These are phyloP conservation scores for Seriola quinqueradiata DNA, from an alignment of 2,113 vertebrate genomes.

Conservation along the genomic window DNA sequence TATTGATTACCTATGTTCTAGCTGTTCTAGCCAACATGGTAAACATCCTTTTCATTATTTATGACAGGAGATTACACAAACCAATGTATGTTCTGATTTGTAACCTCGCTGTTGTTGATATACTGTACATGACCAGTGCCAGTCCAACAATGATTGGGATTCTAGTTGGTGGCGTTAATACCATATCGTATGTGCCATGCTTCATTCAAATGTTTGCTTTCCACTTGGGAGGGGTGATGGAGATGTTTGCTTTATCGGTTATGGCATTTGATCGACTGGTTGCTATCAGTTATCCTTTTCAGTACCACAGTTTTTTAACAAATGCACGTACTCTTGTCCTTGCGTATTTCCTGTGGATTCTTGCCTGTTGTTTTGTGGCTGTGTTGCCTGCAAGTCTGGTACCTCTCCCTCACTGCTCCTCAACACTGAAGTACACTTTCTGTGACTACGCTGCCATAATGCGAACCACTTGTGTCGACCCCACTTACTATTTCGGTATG, in stretches of 20 bases:
- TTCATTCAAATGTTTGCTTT: constrained; percentile 51
- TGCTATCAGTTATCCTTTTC: constrained; percentile 59
- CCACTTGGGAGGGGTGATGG: constrained; percentile 47
- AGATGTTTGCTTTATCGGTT: constrained; percentile 54
- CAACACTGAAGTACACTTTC: constrained; percentile 44
- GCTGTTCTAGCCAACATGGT: constrained; percentile 30
- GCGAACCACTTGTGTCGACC: constrained; percentile 55
- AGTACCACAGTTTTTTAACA: constrained; percentile 53
- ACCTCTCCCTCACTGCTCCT: constrained; percentile 45
- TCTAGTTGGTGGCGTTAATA: constrained; percentile 48
- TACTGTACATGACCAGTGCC: constrained; percentile 45
- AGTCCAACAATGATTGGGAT: constrained; percentile 52
- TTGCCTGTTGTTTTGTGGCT: constrained; percentile 19
- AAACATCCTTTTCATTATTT: constrained; percentile 50
- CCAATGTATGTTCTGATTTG: constrained; percentile 71
- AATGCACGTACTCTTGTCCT: constrained; percentile 40
- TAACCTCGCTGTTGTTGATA: constrained; percentile 65
- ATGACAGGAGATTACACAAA: constrained; percentile 60
- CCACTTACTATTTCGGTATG: constrained; percentile 51
- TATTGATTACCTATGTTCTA: constrained; percentile 43
- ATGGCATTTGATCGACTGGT: constrained; percentile 65
- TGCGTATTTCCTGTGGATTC: constrained; percentile 34
- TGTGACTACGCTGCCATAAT: constrained; percentile 59
- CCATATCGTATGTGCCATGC: constrained; percentile 51
- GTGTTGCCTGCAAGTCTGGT: constrained; percentile 20